Evolutionary conservation across 2,888 invertebrate species (phyloP), one percentile per base, ranked within the genome.

Genomic region (Escarpia spicata): DNA sequence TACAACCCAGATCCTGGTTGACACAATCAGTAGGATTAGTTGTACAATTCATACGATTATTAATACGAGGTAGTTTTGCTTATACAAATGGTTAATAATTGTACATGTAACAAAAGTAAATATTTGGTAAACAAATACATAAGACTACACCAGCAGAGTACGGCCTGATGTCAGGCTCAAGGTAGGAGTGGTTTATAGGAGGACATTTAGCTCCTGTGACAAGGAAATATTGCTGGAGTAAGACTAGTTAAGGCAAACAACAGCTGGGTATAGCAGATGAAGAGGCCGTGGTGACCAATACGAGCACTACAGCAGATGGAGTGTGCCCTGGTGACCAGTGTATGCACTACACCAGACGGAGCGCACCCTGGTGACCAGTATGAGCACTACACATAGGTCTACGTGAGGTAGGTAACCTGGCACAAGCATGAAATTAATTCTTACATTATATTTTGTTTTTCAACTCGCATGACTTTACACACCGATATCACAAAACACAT

Each of bases 1-100:
- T n/a, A 75, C 75, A 75, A 6, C 75, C 75, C 26, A 75, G 19
- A 75, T 75, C 75, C 75, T 75, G 75, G 75, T 26, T n/a, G 26
- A 75, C n/a, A 75, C 75, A 75, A 75, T 6, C n/a, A 15, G 75
- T 75, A 75, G 19, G 75, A 75, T 75, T 26, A 75, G 75, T 75
- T 26, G 75, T 75, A 75, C 75, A 4, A 75, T 75, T 75, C 75
- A 75, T 75, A 75, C 75, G n/a, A 75, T 75, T 75, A 26, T 75
- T 75, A 75, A 75, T 75, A 75, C 75, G 75, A 75, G 75, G 75
- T 75, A 75, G 75, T 75, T 15, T 75, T 75, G 75, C 75, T 75
- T 19, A 75, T 75, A 75, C n/a, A 75, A 75, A n/a, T 75, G n/a
- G n/a, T 6, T 52, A 52, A 9, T 52, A 52, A 52, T 9, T 52